Percentiles rank a stretch among this genome's conserved stretches.
phyloP scores from a whole-genome alignment of 35 echinoderm and acorn worm genomes.

The Chiridota heheva region DNA sequence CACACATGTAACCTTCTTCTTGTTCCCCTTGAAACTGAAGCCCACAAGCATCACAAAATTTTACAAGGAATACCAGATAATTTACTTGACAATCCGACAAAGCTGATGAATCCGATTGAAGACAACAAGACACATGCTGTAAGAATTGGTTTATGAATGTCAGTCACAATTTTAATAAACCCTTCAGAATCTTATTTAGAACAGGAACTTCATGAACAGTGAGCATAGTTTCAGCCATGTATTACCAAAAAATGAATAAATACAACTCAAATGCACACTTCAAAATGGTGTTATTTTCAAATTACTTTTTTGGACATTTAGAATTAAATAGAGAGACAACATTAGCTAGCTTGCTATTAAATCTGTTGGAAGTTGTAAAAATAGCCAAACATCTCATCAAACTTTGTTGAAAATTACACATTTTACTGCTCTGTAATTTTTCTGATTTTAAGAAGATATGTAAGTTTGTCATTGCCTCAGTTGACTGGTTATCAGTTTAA shows the following conservation, averaged over 20 bases:
- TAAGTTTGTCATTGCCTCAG: no score
- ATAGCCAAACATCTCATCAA: no score
- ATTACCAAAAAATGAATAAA: not conserved
- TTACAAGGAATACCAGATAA: constrained; percentile 33
- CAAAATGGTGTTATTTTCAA: not conserved
- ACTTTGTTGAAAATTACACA: no score
- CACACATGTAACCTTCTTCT: constrained; percentile 59
- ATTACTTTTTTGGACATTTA: not conserved
- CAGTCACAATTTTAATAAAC: not conserved
- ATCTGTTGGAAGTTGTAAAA: no score
- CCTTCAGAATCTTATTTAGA: no score
- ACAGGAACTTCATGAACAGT: no score
- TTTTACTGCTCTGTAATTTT: no score
- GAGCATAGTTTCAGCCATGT: no score
- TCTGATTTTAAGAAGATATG: no score
- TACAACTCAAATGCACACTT: not conserved
- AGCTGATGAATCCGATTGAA: constrained; percentile 65
- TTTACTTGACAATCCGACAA: constrained; percentile 53
- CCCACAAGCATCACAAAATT: constrained; percentile 53
- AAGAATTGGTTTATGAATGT: constrained; percentile 13
- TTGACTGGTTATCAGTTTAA: no score
- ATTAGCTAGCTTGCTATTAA: no score
- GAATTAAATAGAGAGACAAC: not conserved
- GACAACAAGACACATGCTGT: constrained; percentile 94
- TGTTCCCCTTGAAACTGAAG: constrained; percentile 25